Base-by-base conservation (phyloP, 1,140 invertebrate genomes). In the Agraylea sexmaculata region DNA sequence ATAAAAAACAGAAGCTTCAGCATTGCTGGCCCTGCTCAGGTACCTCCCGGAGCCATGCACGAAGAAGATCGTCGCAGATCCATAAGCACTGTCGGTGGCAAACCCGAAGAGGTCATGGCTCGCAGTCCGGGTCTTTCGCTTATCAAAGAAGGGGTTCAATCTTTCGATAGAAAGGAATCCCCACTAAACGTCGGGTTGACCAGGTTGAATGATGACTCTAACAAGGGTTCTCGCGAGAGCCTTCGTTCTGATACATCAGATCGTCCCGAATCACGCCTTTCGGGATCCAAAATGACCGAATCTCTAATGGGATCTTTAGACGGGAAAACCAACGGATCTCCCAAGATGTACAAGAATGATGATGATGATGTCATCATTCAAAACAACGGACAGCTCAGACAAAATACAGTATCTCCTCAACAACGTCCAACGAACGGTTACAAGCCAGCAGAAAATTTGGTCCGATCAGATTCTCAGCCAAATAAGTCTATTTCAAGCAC, bases 1-100 rank as follows among this genome's bases (percentile, higher is more conserved):
- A 43, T 54, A 18, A 68, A 68, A 54, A 61, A 57, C 16, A 58
- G 66, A 53, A 68, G 66, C 44, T 68, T 52, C 40, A 68, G 66
- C 40, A 67, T 68, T 50, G 58, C 64, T 33, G 66, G 62, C 25
- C 61, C 64, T 31, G 58, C 62, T 17, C 19, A 43, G 4, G 50
- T 59, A 37, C 58, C 58, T 20, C 62, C 58, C 34, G 58, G 60
- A 30, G 53, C 64, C 22, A 59, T 60, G 53, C 47, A 52, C 38
- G 64, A 67, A 36, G 64, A 64, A 43, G 66, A 66, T 42, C 51
- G 64, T 12, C 53, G 66, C 27, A 60, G 63, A 51, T 66, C 63
- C 11, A 52, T 66, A 7, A 64, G 61, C 47, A 45, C 57, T 23
- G 51, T 66, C 12, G 57, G 59, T 36, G 55, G 56, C 5, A 54